These are phyloP conservation scores for Staurois parvus DNA, from an alignment of 2,797 vertebrate species.

Conservation along the genomic window DNA sequence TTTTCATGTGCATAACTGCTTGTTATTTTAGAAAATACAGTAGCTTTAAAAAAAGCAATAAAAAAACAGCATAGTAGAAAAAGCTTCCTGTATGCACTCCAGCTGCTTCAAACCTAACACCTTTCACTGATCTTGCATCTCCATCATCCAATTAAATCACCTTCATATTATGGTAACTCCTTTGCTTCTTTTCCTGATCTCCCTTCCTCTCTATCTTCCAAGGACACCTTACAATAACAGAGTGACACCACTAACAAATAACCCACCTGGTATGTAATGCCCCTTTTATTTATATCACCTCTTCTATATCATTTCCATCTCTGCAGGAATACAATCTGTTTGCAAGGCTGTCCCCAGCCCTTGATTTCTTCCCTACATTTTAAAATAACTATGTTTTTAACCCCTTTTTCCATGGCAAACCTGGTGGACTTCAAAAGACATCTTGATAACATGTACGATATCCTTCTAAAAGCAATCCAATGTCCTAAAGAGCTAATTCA, in stretches of 20 bases:
- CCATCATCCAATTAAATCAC: slow-evolving; percentile 18
- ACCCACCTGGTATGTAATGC: neutral
- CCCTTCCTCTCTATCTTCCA: neutral
- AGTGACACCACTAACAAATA: slow-evolving; percentile 23
- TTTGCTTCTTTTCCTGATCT: neutral
- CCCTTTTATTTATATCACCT: slow-evolving; percentile 7
- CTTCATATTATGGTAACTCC: neutral
- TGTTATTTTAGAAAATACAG: neutral
- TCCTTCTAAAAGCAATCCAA: no score
- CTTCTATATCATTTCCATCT: slow-evolving; percentile 15
- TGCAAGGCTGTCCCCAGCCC: neutral
- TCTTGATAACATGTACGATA: neutral
- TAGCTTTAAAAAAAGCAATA: no score
- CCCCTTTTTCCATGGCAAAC: no score
- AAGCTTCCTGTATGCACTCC: neutral
- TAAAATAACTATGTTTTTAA: neutral
- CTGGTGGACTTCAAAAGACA: neutral
- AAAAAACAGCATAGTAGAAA: no score
- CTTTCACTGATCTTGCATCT: neutral
- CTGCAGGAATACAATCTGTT: slow-evolving; percentile 8
- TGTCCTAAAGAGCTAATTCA: no score
- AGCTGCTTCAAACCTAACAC: neutral
- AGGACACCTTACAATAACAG: slow-evolving; percentile 21
- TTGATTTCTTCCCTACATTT: neutral
- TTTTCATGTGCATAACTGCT: neutral